Percentiles rank a stretch among this genome's conserved stretches.
Conservation (phyloP, 1,140 invertebrate species). For the Chrysopa pallens region DNA sequence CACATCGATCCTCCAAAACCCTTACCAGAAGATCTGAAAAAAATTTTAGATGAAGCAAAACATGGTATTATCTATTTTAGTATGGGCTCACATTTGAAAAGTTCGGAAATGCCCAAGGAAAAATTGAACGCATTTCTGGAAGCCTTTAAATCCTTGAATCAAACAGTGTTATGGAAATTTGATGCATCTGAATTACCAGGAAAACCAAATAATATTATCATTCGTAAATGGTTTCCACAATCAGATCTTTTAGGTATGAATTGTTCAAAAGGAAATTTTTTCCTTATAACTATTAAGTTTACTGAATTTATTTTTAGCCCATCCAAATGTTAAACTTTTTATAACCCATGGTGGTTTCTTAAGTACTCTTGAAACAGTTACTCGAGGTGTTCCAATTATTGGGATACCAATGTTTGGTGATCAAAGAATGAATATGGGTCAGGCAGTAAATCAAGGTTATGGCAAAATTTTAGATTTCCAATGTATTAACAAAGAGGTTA, state of each 20-base stretch:
- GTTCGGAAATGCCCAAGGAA: constrained; percentile 26
- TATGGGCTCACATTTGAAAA: constrained; percentile 38
- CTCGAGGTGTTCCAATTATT: constrained; percentile 28
- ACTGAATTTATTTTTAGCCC: constrained; percentile 12
- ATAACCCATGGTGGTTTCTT: constrained; percentile 31
- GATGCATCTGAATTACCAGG: constrained; percentile 30
- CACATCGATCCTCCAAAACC: constrained; percentile 20
- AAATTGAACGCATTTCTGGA: constrained; percentile 30
- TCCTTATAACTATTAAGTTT: neutral
- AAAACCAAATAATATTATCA: constrained; percentile 37
- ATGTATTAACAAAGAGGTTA: neutral
- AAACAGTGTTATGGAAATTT: constrained; percentile 48
- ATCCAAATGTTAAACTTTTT: constrained; percentile 25
- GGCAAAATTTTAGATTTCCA: neutral
- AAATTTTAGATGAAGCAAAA: constrained; percentile 30
- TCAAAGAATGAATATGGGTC: constrained; percentile 11
- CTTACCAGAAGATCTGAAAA: constrained; percentile 28
- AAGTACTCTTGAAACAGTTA: constrained; percentile 26
- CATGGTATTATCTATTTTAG: constrained; percentile 39
- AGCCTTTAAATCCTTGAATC: constrained; percentile 31
- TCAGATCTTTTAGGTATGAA: constrained; percentile 42
- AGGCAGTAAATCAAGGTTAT: constrained; percentile 8
- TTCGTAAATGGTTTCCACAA: constrained; percentile 49
- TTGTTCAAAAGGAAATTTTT: neutral
- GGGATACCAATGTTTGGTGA: constrained; percentile 24